Evolutionary conservation across 2,797 vertebrate species (phyloP), one percentile per base, ranked within the genome.

Genomic region (Pangasius mekongensis): DNA sequence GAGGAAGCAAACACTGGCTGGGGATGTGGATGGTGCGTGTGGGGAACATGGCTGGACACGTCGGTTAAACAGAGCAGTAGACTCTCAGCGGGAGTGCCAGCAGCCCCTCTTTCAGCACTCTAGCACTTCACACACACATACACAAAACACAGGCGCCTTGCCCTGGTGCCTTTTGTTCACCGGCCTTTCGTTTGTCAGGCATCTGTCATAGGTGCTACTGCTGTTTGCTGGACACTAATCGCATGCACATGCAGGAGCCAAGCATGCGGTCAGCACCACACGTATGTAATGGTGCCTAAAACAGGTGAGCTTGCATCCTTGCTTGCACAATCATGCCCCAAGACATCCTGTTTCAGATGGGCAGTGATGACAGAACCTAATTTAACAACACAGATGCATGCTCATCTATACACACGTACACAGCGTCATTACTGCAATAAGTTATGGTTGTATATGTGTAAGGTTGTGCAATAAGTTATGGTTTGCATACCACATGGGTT

Each of bases 1-100:
- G 94, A 95, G 95, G 94, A 96, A 96, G 95, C 95, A 96, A 96
- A 95, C 95, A 95, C 91, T 94, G 92, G 93, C 93, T 93, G 92
- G 92, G 94, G 94, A 95, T 96, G 94, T 93, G 94, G 91, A 83
- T 87, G 87, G 94, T 94, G 93, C 93, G 84, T 88, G 73, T 89
- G 84, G 86, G 87, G 92, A 96, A 96, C 96, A 94, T 96, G 96
- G 95, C 96, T 92, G 94, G 95, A 96, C 96, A 97, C 93, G 96
- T 97, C 94, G 92, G 92, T 94, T 94, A 93, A 96, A 94, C 93
- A 94, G 94, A 96, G 93, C 93, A 90, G 93, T 93, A 95, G 94
- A 94, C 93, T 92, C 94, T 93, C 93, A 93, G 93, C 93, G 85
- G 95, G 94, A 95, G 94, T 94, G 95, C 94, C 93, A 91, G 94